Evolutionary conservation across 1,140 invertebrate species (phyloP), one percentile per base, ranked within the genome.

Genomic region (Daktulosphaira vitifoliae): DNA sequence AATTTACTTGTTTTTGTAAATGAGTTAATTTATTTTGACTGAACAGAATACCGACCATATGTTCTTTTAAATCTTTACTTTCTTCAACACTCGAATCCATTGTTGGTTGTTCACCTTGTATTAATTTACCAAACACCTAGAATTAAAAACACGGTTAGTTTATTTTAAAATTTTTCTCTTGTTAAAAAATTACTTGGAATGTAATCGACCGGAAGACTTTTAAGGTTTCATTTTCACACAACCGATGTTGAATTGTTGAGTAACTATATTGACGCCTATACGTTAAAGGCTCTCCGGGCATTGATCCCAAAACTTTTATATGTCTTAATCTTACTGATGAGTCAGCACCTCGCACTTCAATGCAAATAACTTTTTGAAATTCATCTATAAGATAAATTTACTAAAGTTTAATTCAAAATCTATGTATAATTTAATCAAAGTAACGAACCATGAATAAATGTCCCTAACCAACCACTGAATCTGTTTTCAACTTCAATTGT

Each of bases 31-130:
- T 96, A 72, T 89, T 93, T 48, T 92, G 81, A 69, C 90, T 93
- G 75, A 97, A 98, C 15, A 98, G 78, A 69, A 98, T 97, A 53
- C 93, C 93, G 18, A 97, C 94, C 82, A 98, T 94, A 72, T 97
- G 93, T 74, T 97, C 93, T 18, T 92, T 84, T 0, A 98, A 77
- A 75, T 97, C 92, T 65, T 88, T 89, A 71, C 88, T 88, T 59
- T 86, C 84, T 74, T 65, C 77, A 69, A 69, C 79, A 68, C 51
- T 73, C 75, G 33, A 67, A 50, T 64, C 78, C 77, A 20, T 73
- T 71, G 11, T 71, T 69, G 9, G 11, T 20, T 67, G 66, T 25
- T 81, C 80, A 2, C 81, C 81, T 70, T 80, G 78, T 66, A 96
- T 85, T 15, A 96, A 77, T 73, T 92, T 92, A 0, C 93, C 93